phyloP scores from a whole-genome alignment of 1,140 invertebrate genomes.

The Brachionus koreanus region DNA sequence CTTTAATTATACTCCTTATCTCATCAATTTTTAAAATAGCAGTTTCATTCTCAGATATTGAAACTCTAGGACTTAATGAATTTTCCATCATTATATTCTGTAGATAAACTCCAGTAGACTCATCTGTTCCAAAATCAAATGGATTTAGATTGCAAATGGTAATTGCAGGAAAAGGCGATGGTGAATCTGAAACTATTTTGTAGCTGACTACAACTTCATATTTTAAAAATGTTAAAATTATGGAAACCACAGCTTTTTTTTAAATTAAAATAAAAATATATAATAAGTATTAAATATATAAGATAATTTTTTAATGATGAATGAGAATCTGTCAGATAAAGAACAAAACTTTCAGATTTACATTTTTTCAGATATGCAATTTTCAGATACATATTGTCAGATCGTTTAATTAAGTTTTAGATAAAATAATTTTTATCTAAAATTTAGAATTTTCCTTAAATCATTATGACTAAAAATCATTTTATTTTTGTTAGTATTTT shows the following conservation, averaged over 20 bases:
- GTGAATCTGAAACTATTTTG: neutral
- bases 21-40: neutral
- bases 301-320: neutral
- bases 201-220: neutral
- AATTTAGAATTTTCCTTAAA: too few relatives aligned
- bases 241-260: neutral
- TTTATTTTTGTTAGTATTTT: too few relatives aligned
- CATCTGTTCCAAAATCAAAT: neutral
- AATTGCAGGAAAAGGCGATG: slow-evolving; percentile 29
- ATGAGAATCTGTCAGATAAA: too few relatives aligned
- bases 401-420: too few relatives aligned
- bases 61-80: neutral
- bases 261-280: neutral
- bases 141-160: slow-evolving; percentile 42
- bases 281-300: too few relatives aligned
- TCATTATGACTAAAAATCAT: too few relatives aligned
- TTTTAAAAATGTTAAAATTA: neutral
- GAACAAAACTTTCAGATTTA: too few relatives aligned
- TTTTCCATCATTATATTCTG: neutral
- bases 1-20: neutral
- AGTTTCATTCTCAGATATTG: neutral
- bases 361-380: too few relatives aligned
- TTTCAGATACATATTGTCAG: too few relatives aligned
- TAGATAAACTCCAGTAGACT: neutral
- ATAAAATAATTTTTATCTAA: too few relatives aligned